These are phyloP conservation scores for Caenorhabditis sp. DNA, from an alignment of 2,888 invertebrate genomes.

Conservation along the genomic window DNA sequence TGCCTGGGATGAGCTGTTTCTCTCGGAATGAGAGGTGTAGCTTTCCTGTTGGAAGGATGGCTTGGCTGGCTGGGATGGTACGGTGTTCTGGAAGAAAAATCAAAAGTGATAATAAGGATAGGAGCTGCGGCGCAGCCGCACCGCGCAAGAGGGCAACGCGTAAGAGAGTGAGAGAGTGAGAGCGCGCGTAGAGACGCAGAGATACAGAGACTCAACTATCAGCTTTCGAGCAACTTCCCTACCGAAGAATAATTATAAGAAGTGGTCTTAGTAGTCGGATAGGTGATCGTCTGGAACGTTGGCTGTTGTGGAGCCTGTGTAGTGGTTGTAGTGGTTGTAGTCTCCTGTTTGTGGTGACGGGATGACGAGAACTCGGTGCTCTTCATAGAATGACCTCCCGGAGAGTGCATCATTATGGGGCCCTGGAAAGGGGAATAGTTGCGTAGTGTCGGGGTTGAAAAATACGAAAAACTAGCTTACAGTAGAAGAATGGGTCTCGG, in stretches of 20 bases:
- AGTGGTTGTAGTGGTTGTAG: slow-evolving; percentile 64
- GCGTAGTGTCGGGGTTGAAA: background rate
- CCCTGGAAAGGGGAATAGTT: slow-evolving; percentile 18
- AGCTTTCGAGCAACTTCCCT: background rate
- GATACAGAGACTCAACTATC: no score
- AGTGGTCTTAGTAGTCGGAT: slow-evolving; percentile 64
- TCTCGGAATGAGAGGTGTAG: slow-evolving; percentile 57
- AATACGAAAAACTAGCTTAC: slow-evolving; percentile 6
- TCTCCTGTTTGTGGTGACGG: slow-evolving; percentile 62
- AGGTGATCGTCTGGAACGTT: slow-evolving; percentile 60
- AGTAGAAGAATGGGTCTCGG: slow-evolving; percentile 60
- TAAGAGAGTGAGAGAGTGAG: no score
- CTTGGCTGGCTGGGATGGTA: slow-evolving; percentile 59
- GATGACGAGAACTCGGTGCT: slow-evolving; percentile 65
- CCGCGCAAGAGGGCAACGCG: no score
- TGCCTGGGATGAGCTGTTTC: slow-evolving; percentile 48
- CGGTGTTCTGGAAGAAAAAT: slow-evolving; percentile 32
- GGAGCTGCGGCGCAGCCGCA: no score
- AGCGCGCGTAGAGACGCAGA: no score
- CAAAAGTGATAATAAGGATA: no score
- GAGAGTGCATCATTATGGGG: slow-evolving; percentile 56
- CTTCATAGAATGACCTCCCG: slow-evolving; percentile 61
- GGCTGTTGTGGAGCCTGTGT: slow-evolving; percentile 31
- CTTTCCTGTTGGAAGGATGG: slow-evolving; percentile 62
- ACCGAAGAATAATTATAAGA: slow-evolving; percentile 70